Evolutionary conservation across 2,113 vertebrate genomes (phyloP), one percentile per base, ranked within the genome.

Genomic region (Pterophyllum scalare): DNA sequence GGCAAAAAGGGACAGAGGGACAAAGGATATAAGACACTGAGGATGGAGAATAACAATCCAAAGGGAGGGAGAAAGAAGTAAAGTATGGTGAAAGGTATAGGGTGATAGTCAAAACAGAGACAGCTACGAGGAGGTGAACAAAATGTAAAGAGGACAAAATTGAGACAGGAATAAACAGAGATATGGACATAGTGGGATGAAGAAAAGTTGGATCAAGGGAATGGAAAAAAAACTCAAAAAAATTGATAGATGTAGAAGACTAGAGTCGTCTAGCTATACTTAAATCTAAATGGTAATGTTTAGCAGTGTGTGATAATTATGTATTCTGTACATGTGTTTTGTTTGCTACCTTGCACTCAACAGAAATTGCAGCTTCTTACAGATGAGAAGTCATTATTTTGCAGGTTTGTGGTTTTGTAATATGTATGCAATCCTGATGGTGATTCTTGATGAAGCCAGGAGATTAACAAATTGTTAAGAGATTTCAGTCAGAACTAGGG

Each of bases 1-100:
- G 81, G 78, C 70, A 84, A 35, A n/a, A 59, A 54, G 31, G 58
- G 82, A 89, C 22, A 31, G 65, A 83, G 81, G 54, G 59, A 77
- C 4, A 13, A 35, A 82, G 60, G 77, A 81, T 88, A 59, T 83
- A 83, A 88, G 85, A 80, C 52, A 80, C 2, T 17, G 58, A 81
- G 43, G 67, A 82, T 59, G 58, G 19, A 65, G 38, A 4, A 52
- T 49, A 64, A 87, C 35, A 86, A 64, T 70, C 28, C 9, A 22
- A 79, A 31, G 20, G 33, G 52, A 77, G 28, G 56, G 13, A 75
- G 75, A 75, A 58, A 20, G 54, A 43, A 72, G 33, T 28, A 40
- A 59, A 64, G 20, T 49, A 81, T 58, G 62, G 58, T 19, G 26
- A 60, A 82, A 75, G 26, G 78, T 38, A 65, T 28, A 24, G 8